Evolutionary conservation across 2,888 invertebrate species (phyloP), one percentile per base, ranked within the genome.

Genomic region (Protodeltote pygarga): DNA sequence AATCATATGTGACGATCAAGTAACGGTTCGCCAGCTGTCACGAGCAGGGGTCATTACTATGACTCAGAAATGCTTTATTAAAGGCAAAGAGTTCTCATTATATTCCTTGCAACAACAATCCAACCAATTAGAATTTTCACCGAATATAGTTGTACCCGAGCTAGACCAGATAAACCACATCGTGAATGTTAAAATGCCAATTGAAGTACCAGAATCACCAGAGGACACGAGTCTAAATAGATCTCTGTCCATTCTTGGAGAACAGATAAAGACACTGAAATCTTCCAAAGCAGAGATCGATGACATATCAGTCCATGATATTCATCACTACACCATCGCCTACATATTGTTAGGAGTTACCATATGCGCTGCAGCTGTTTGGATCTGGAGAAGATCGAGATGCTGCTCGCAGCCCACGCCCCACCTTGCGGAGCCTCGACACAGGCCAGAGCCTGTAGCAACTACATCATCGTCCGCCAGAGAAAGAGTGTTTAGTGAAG

Each of bases 41-140:
- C 20, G 15, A 15, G 15, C 38, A 3, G 38, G 28, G 10, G 21
- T 39, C 8, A 39, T 39, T 15, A 3, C 15, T 10, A 15, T 39
- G 9, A 8, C 5, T 21, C 28, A 20, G 5, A 11, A 39, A n/a
- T 29, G 29, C 10, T 4, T 39, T n/a, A 21, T 39, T 6, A 29
- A 29, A 4, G 21, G 29, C 3, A 39, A 29, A 3, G 38, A 39
- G 20, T 39, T 29, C 25, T 8, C 21, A 9, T 10, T 39, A 16
- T 39, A 38, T 29, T 38, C 38, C 5, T 19, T 28, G 9, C 38
- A 5, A 2, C 38, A 38, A 6, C 38, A 38, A 4, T 28, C 20
- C 14, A 37, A 37, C 19, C 37, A 38, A 9, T 4, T 27, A 2
- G 27, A 19, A 6, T 6, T 28, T 38, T 28, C 38, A 20, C 27